These are phyloP conservation scores for Rosalia funebris DNA, from an alignment of 2,888 invertebrate genomes.

Conservation along the genomic window DNA sequence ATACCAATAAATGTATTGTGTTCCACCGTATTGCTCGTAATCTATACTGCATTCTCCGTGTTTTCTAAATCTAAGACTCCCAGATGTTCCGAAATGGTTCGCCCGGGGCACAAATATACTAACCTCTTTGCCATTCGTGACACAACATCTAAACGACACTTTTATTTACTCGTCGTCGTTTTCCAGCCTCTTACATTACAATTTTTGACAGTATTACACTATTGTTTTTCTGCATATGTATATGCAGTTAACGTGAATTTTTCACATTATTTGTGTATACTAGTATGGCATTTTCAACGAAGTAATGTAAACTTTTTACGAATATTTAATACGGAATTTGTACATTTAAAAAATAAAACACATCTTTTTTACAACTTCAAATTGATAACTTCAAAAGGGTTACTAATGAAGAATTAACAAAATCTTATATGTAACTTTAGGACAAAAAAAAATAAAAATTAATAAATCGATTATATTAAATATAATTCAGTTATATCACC, in stretches of 20 bases:
- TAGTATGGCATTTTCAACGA: too few relatives aligned
- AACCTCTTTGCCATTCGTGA: slow-evolving; percentile 48
- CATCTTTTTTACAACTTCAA: too few relatives aligned
- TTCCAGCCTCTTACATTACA: neutral
- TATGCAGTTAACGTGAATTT: neutral
- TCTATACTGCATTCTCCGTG: slow-evolving; percentile 36
- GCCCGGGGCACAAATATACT: slow-evolving; percentile 46
- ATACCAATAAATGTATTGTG: slow-evolving; percentile 1
- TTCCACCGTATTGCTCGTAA: slow-evolving; percentile 27
- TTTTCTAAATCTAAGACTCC: slow-evolving; percentile 37
- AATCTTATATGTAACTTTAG: too few relatives aligned
- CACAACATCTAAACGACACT: slow-evolving; percentile 51
- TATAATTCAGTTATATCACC: too few relatives aligned
- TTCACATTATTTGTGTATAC: too few relatives aligned
- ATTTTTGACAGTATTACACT: neutral
- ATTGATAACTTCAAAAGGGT: too few relatives aligned
- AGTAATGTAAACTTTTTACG: too few relatives aligned
- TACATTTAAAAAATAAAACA: too few relatives aligned
- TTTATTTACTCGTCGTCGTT: slow-evolving; percentile 44
- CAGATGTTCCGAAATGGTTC: slow-evolving; percentile 53
- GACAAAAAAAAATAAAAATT: too few relatives aligned
- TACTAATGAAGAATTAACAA: too few relatives aligned
- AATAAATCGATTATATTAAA: too few relatives aligned
- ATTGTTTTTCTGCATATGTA: neutral
- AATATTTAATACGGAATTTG: too few relatives aligned